These are phyloP conservation scores for Coregonus ussuriensis DNA, from an alignment of 2,797 vertebrate genomes.

Conservation along the genomic window DNA sequence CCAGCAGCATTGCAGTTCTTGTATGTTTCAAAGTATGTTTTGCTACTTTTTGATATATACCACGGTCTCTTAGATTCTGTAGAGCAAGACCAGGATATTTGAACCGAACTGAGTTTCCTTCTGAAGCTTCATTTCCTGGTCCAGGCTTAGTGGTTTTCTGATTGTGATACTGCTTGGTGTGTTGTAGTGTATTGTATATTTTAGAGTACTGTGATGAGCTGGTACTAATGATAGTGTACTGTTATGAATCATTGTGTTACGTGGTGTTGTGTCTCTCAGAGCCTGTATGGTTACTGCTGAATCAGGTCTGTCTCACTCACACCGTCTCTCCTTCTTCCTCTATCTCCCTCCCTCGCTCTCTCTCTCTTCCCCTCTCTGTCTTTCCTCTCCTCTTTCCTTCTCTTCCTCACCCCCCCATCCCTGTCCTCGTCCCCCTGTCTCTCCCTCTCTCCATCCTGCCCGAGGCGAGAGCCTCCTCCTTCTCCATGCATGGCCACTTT, in stretches of 20 bases:
- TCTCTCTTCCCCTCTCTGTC: not conserved
- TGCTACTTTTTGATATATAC: no score
- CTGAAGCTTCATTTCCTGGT: not conserved
- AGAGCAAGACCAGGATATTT: not conserved
- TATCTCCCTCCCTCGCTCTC: not conserved
- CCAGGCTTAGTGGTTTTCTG: not conserved
- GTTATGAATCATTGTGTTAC: conserved; percentile 8
- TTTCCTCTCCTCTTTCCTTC: not conserved
- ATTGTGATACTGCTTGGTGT: not conserved
- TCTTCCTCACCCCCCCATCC: not conserved
- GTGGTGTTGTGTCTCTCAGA: conserved; percentile 12
- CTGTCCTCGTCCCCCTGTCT: not conserved
- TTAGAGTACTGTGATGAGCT: no score
- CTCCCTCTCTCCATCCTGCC: not conserved
- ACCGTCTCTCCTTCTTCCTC: not conserved
- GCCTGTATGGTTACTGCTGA: conserved; percentile 31
- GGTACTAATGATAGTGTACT: conserved; percentile 7
- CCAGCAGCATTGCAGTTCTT: not conserved
- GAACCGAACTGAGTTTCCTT: not conserved
- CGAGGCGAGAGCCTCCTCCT: not conserved
- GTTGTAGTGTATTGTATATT: no score
- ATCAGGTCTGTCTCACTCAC: conserved; percentile 26
- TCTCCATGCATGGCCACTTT: conserved; percentile 21
- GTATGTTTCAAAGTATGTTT: not conserved
- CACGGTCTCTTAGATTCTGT: not conserved